These are phyloP conservation scores for Myrmecobius fasciatus DNA, from an alignment of 2,113 vertebrate species.

Conservation along the genomic window DNA sequence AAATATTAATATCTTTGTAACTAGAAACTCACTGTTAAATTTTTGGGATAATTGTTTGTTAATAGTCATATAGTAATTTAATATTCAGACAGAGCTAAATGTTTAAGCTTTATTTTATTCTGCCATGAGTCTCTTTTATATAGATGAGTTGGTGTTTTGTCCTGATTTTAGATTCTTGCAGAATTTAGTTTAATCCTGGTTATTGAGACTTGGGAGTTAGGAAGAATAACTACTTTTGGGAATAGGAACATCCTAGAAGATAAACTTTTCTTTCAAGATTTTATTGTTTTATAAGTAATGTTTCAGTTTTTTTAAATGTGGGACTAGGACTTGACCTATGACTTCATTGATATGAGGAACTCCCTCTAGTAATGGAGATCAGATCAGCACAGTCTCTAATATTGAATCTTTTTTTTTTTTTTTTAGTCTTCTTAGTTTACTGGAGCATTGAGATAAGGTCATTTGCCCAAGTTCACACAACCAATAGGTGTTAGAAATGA, in stretches of 20 bases:
- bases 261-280: slow-evolving; percentile 10
- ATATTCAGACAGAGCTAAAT: background rate
- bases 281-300: slow-evolving; percentile 36
- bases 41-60: slow-evolving; percentile 21
- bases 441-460: background rate
- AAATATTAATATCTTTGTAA: background rate
- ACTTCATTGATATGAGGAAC: background rate
- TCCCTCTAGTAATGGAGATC: background rate
- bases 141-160: background rate
- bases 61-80: slow-evolving; percentile 18
- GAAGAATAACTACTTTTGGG: slow-evolving; percentile 22
- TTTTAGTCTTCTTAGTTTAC: background rate
- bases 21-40: slow-evolving; percentile 18
- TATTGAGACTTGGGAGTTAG: background rate
- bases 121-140: background rate
- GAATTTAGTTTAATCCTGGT: slow-evolving; percentile 18
- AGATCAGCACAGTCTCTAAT: background rate
- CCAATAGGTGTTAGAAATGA: background rate
- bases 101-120: background rate
- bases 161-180: slow-evolving; percentile 47
- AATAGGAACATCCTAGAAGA: slow-evolving; percentile 14
- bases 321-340: background rate
- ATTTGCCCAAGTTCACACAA: background rate
- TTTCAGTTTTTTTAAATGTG: background rate
- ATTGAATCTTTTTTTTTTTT: too few relatives aligned